A percentile compares a stretch with the other conserved stretches of the same genome.
Evolutionary conservation across 2,113 vertebrate genomes (phyloP).

Genomic region (Chiloscyllium plagiosum): DNA sequence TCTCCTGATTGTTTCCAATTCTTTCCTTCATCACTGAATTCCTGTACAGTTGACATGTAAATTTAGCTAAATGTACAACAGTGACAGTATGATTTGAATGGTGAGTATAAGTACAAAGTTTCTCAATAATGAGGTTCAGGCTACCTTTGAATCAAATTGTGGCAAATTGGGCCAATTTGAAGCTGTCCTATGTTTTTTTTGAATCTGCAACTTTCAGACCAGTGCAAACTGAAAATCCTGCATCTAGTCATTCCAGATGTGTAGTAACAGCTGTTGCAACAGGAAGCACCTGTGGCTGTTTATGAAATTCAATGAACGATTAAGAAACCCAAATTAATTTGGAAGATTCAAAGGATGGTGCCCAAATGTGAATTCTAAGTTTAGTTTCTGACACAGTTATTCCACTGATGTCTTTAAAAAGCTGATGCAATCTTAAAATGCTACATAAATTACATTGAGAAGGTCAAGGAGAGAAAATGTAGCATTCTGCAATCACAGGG

Average conservation of each 20-base stretch:
- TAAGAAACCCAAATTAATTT: constrained; percentile 11
- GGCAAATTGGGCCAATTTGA: neutral
- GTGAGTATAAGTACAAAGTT: neutral
- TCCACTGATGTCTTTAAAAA: neutral
- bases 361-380: constrained; percentile 10
- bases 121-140: neutral
- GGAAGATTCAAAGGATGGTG: constrained; percentile 1
- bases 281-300: constrained; percentile 25
- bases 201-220: neutral
- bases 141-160: neutral
- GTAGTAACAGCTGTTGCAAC: constrained; percentile 17
- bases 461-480: neutral
- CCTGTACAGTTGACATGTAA: neutral
- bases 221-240: neutral
- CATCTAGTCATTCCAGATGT: neutral
- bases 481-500: neutral
- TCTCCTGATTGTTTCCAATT: neutral
- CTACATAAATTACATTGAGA: neutral
- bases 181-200: neutral
- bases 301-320: constrained; percentile 16
- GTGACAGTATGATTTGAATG: neutral
- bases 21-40: neutral
- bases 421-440: neutral
- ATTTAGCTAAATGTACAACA: neutral
- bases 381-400: neutral